A percentile compares a stretch with the other conserved stretches of the same genome.
These are phyloP conservation scores for Bufo bufo DNA, from an alignment of 2,113 vertebrate genomes.

Conservation along the genomic window DNA sequence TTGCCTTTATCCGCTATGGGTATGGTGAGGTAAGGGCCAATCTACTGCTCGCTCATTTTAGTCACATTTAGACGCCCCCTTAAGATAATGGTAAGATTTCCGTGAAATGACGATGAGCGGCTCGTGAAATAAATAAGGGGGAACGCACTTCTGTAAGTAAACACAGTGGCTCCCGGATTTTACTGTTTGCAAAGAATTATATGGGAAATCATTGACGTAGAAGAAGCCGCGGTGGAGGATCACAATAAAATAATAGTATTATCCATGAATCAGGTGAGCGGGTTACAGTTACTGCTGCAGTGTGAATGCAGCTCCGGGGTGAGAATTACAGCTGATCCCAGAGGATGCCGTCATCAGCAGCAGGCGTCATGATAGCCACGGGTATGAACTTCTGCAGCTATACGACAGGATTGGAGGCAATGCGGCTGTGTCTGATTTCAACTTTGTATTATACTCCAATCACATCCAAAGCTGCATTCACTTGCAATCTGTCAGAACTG, in stretches of 20 bases:
- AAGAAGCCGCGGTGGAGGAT: not conserved
- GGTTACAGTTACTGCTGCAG: not conserved
- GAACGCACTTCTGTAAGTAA: not conserved
- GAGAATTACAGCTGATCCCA: not conserved
- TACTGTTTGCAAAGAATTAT: not conserved
- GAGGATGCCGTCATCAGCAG: not conserved
- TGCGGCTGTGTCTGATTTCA: too few species aligned
- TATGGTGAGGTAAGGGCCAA: too few species aligned
- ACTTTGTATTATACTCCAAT: too few species aligned
- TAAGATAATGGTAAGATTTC: too few species aligned
- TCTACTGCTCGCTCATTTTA: too few species aligned
- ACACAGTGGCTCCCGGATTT: not conserved
- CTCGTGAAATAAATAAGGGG: slow-evolving; percentile 2
- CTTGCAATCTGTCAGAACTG: too few species aligned
- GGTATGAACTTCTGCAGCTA: too few species aligned
- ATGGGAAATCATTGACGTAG: not conserved
- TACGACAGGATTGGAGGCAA: too few species aligned
- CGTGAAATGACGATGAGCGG: not conserved
- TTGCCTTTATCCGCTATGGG: too few species aligned
- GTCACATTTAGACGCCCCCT: too few species aligned
- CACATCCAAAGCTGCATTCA: too few species aligned
- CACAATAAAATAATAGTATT: not conserved
- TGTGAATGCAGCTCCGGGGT: not conserved
- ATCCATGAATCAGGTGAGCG: not conserved
- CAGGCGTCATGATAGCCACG: not conserved